Conservation (phyloP, 2,888 invertebrate species). For the Anthrax anthrax region DNA sequence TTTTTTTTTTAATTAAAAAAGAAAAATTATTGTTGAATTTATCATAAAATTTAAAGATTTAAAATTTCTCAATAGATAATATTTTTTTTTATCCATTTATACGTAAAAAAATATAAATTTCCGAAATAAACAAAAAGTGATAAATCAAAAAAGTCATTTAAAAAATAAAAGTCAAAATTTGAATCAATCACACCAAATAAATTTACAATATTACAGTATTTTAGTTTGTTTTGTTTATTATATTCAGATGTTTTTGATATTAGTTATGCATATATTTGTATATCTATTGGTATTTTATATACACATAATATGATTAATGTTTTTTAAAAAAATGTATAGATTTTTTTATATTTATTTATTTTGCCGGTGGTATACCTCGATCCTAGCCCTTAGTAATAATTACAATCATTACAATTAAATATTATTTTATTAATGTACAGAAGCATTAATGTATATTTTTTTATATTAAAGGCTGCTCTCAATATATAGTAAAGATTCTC, state of each 20-base stretch:
- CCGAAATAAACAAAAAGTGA: not conserved
- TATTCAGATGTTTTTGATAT: too few relatives aligned
- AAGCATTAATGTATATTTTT: not conserved
- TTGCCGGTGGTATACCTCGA: conserved; percentile 5
- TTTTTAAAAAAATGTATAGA: too few relatives aligned
- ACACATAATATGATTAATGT: too few relatives aligned
- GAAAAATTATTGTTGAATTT: not conserved
- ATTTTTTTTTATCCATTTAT: too few relatives aligned
- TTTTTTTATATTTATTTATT: too few relatives aligned
- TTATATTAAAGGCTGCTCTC: conserved; percentile 2
- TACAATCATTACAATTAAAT: conserved; percentile 1
- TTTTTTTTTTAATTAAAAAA: conserved; percentile 2
- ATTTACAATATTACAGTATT: not conserved
- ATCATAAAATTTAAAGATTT: too few relatives aligned
- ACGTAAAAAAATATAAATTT: too few relatives aligned
- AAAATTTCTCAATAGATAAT: too few relatives aligned
- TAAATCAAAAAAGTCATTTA: not conserved
- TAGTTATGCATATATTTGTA: too few relatives aligned
- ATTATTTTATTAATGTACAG: not conserved
- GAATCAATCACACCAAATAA: conserved; percentile 8
- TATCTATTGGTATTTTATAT: too few relatives aligned
- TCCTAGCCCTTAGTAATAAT: conserved; percentile 7
- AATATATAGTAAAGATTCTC: conserved; percentile 3
- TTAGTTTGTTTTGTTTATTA: too few relatives aligned
- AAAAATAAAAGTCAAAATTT: conserved; percentile 3